Percentiles rank a stretch among this genome's conserved stretches.
phyloP scores from a whole-genome alignment of 2,113 vertebrate species.

The Camarhynchus parvulus region DNA sequence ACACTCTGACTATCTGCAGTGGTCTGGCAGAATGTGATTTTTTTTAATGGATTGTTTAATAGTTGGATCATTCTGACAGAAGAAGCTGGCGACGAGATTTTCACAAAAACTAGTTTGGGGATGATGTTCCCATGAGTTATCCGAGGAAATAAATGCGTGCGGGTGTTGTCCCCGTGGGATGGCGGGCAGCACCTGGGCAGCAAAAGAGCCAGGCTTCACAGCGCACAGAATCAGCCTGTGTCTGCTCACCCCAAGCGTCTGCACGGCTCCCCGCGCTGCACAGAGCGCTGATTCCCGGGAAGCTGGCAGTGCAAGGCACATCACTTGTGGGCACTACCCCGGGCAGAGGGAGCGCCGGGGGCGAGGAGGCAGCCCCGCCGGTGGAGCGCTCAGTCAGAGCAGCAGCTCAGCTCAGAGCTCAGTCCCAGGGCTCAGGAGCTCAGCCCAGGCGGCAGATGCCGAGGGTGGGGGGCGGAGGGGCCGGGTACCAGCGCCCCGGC shows the following conservation, averaged over 20 bases:
- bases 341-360: neutral
- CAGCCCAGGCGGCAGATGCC: neutral
- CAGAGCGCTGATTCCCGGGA: neutral
- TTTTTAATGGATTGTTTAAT: neutral
- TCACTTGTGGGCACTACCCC: too few relatives aligned
- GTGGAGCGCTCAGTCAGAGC: too few relatives aligned
- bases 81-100: neutral
- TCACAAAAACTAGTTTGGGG: neutral
- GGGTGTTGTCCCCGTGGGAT: accelerated
- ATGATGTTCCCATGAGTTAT: neutral
- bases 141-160: accelerated
- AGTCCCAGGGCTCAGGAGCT: accelerated
- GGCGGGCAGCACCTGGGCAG: neutral
- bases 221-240: accelerated
- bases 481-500: neutral
- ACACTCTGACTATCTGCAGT: neutral
- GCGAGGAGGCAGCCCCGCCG: accelerated
- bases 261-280: accelerated
- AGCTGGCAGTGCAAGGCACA: accelerated
- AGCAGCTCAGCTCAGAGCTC: neutral
- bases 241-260: accelerated
- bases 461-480: neutral
- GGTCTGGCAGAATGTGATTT: neutral
- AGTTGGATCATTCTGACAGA: neutral
- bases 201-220: neutral